Evolutionary conservation across 2,888 invertebrate species (phyloP).

Genomic region (Drosophila atroscutellata): DNA sequence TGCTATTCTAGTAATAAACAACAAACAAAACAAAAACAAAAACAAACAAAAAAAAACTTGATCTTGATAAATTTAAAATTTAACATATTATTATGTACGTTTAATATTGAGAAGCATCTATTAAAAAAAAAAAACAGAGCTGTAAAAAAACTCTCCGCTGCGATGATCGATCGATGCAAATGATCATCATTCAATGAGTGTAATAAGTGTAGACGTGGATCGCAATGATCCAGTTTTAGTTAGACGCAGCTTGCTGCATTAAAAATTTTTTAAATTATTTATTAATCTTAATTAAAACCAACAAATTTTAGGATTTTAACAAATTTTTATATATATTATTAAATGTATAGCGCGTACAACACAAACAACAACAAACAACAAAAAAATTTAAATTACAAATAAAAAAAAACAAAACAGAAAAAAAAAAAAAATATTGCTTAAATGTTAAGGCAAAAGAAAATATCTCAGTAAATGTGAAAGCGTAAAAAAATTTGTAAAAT

Average conservation of each 20-base stretch:
- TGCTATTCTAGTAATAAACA: conserved; percentile 65
- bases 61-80: conserved; percentile 76
- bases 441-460: conserved; percentile 71
- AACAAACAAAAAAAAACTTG: conserved; percentile 67
- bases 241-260: conserved; percentile 79
- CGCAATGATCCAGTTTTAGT: conserved; percentile 74
- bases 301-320: conserved; percentile 81
- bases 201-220: conserved; percentile 17
- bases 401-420: conserved; percentile 18
- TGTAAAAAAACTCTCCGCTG: conserved; percentile 5
- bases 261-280: conserved; percentile 78
- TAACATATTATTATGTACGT: conserved; percentile 50
- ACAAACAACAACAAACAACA: conserved; percentile 53
- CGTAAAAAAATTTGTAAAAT: conserved; percentile 80
- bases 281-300: conserved; percentile 80
- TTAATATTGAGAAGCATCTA: conserved; percentile 47
- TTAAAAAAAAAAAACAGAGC: conserved; percentile 23
- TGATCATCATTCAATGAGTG: conserved; percentile 13
- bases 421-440: conserved; percentile 52
- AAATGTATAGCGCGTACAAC: conserved; percentile 76
- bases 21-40: conserved; percentile 37
- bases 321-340: conserved; percentile 79
- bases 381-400: conserved; percentile 26
- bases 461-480: conserved; percentile 81
- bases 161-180: conserved; percentile 7